A percentile compares a stretch with the other conserved stretches of the same genome.
Evolutionary conservation across 2,888 invertebrate species (phyloP).

Genomic region (Psylliodes chrysocephalus): DNA sequence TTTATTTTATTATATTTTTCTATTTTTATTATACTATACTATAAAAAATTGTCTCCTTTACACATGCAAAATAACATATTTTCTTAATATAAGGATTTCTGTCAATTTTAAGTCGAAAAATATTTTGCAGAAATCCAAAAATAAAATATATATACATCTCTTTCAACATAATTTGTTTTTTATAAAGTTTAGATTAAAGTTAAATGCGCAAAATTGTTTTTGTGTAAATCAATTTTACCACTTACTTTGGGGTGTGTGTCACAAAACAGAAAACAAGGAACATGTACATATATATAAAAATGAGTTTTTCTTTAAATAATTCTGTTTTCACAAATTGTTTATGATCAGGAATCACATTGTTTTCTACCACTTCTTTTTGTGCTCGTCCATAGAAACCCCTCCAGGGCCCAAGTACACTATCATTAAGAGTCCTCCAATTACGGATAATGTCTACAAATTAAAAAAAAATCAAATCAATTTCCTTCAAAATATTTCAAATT

Average conservation of each 20-base stretch:
- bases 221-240: background rate
- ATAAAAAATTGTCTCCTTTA: slow-evolving; percentile 5
- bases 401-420: slow-evolving; percentile 98
- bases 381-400: slow-evolving; percentile 99
- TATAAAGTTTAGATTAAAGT: background rate
- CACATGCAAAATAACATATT: slow-evolving; percentile 21
- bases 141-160: slow-evolving; percentile 6
- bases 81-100: background rate
- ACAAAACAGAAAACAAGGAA: slow-evolving; percentile 5
- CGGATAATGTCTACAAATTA: slow-evolving; percentile 93
- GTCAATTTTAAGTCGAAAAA: background rate
- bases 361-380: slow-evolving; percentile 96
- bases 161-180: background rate
- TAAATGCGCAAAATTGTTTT: background rate
- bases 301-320: slow-evolving; percentile 14
- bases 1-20: background rate
- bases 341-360: slow-evolving; percentile 37
- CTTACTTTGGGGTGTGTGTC: background rate
- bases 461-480: slow-evolving; percentile 31
- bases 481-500: background rate
- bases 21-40: background rate
- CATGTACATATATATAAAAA: slow-evolving; percentile 19
- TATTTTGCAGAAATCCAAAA: background rate
- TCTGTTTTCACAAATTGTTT: slow-evolving; percentile 35
- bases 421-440: slow-evolving; percentile 97